A percentile compares a stretch with the other conserved stretches of the same genome.
Evolutionary conservation across 2,113 vertebrate species (phyloP).

Genomic region (Castor canadensis): DNA sequence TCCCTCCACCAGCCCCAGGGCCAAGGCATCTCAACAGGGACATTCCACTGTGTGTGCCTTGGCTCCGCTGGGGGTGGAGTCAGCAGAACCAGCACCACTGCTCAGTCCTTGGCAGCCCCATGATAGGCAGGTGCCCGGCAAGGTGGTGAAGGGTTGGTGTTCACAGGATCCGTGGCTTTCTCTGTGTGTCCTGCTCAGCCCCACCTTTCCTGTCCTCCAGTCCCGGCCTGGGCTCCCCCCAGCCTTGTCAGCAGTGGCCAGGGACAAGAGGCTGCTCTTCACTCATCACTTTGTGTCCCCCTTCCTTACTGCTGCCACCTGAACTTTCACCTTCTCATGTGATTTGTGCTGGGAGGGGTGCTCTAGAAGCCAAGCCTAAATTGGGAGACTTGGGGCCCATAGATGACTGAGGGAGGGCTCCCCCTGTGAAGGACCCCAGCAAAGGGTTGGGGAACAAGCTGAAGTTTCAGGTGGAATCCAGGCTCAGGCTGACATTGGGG

Average conservation of each 20-base stretch:
- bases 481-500: not conserved
- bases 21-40: fast-evolving
- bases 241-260: not conserved
- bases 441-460: not conserved
- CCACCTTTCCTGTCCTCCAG: not conserved
- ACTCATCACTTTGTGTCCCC: not conserved
- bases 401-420: not conserved
- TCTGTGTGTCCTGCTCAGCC: not conserved
- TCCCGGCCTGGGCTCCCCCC: not conserved
- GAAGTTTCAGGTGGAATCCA: not conserved
- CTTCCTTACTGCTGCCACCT: not conserved
- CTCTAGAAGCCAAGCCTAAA: not conserved
- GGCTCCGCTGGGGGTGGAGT: not conserved
- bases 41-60: not conserved
- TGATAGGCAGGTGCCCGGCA: not conserved
- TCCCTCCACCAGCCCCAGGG: not conserved
- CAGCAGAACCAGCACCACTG: not conserved
- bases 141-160: not conserved
- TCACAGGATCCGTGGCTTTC: too few relatives aligned
- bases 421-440: not conserved
- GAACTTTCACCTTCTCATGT: not conserved
- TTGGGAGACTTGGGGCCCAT: not conserved
- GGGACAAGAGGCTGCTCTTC: not conserved
- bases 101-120: not conserved
- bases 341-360: not conserved